Evolutionary conservation across 1,140 invertebrate species (phyloP).

Genomic region (Frieseomelitta varia): DNA sequence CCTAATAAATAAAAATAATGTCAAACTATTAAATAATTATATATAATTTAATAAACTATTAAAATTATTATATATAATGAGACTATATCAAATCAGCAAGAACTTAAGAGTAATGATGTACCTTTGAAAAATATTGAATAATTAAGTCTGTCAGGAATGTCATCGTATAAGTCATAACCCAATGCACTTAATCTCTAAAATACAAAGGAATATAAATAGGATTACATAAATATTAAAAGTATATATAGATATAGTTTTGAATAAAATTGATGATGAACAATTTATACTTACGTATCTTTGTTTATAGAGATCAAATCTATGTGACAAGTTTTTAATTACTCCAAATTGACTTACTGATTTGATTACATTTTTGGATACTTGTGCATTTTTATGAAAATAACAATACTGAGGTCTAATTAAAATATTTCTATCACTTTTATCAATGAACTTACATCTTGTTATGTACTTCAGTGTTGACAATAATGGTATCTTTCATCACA

Average conservation of each 20-base stretch:
- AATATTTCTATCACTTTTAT: not conserved
- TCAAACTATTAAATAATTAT: not conserved
- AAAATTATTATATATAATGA: not conserved
- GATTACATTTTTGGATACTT: not conserved
- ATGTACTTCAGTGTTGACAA: not conserved
- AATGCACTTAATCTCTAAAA: slow-evolving; percentile 25
- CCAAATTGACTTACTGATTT: not conserved
- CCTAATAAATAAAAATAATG: slow-evolving; percentile 80
- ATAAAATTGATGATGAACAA: not conserved
- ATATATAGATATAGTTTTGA: not conserved
- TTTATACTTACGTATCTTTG: slow-evolving; percentile 26
- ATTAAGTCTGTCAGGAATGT: slow-evolving; percentile 33
- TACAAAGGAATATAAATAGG: slow-evolving; percentile 17
- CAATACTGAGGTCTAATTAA: not conserved
- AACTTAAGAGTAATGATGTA: slow-evolving; percentile 23
- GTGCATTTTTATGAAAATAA: not conserved
- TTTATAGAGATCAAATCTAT: not conserved
- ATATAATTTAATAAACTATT: too few relatives aligned
- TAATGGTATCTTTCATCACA: not conserved
- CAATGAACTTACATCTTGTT: not conserved
- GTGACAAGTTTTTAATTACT: not conserved
- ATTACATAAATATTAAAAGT: not conserved
- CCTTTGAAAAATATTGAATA: slow-evolving; percentile 58
- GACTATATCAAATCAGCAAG: not conserved
- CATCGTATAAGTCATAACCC: slow-evolving; percentile 26